Evolutionary conservation across 2,888 invertebrate genomes (phyloP).

Genomic region (Geophilus truncorum): DNA sequence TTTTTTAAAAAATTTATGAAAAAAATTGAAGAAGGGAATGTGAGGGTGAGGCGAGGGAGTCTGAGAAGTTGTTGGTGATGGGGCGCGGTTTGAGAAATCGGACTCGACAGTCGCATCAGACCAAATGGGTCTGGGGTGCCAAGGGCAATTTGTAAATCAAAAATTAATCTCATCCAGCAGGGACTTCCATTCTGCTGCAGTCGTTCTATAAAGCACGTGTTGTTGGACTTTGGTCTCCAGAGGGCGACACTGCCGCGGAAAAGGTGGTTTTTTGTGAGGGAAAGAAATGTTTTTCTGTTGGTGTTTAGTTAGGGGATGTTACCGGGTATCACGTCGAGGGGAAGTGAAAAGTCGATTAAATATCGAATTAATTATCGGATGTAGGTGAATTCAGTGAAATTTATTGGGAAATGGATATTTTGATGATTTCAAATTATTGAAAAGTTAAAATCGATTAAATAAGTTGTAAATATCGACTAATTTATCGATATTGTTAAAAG

Average conservation of each 20-base stretch:
- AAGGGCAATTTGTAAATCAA: constrained; percentile 10
- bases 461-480: no score
- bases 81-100: not conserved
- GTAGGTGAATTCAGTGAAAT: no score
- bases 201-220: not conserved
- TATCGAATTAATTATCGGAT: no score
- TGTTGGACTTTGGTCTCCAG: not conserved
- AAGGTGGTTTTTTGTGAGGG: no score
- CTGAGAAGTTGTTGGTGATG: not conserved
- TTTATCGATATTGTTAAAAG: no score
- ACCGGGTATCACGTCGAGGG: no score
- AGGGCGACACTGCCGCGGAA: not conserved
- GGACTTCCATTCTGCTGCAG: not conserved
- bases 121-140: not conserved
- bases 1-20: not conserved
- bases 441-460: no score
- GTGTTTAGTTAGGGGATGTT: no score
- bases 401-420: no score
- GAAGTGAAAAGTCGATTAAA: no score
- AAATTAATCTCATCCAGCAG: constrained; percentile 10
- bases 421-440: no score
- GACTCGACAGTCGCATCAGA: constrained; percentile 2
- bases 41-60: not conserved
- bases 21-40: not conserved
- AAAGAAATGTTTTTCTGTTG: no score